Evolutionary conservation across 2,797 vertebrate species (phyloP), one percentile per base, ranked within the genome.

Genomic region (Pogoniulus pusillus): DNA sequence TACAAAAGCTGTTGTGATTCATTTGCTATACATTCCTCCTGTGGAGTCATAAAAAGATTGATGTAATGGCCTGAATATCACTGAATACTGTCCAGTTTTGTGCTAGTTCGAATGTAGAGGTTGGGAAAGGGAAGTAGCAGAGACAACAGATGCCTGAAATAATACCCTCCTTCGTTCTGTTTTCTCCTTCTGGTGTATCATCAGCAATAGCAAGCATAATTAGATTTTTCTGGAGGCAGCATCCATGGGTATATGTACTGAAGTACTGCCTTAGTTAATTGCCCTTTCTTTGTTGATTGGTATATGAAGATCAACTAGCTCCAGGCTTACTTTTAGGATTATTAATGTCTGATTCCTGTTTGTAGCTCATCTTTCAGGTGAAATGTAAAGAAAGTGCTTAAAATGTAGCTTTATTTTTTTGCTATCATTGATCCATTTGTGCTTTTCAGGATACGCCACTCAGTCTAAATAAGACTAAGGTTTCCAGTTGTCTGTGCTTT

Each of bases 191-290:
- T 89, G n/a, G 9, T 72, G 2, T 45, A 19, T 85, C 27, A 72
- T 19, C 39, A 85, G 4, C 39, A 66, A 27, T 75, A n/a, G 19
- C 69, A 57, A 89, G 37, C 35, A 15, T 74, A 90, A 75, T 66
- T 72, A 51, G 70, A 19, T 90, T 75, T 94, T 89, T 92, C 89
- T 89, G 66, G 73, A 91, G 89, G 85, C 89, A 93, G 63, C 16
- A 34, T 90, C 49, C 24, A 20, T 73, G 71, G 39, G 66, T 92
- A 23, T 78, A 10, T 65, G 12, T 81, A 34, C 91, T 83, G 66
- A 55, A 59, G 30, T 85, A 75, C 73, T 79, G 43, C 57, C 80
- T 90, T 93, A 85, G 58, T 85, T 91, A 87, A 90, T 93, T 95
- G 75, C 27, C 72, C 57, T 55, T 53, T 80, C 34, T 55, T 89